A percentile compares a stretch with the other conserved stretches of the same genome.
phyloP scores from a whole-genome alignment of 1,140 invertebrate genomes.

The Drosophila willistoni region DNA sequence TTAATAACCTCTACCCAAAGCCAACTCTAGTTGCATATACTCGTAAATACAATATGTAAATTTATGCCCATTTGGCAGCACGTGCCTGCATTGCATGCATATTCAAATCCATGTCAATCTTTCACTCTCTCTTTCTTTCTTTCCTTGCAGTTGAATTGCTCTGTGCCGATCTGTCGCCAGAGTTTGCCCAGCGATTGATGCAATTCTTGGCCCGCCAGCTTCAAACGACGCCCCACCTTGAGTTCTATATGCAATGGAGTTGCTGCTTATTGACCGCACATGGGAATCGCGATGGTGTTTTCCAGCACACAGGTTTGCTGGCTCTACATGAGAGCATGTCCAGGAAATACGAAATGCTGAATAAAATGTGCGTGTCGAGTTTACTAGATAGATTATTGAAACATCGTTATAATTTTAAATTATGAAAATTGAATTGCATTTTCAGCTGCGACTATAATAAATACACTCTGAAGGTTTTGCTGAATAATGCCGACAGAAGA shows the following conservation, averaged over 20 bases:
- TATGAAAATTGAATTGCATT: not conserved
- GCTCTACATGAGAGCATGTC: constrained; percentile 91
- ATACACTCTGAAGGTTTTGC: constrained; percentile 88
- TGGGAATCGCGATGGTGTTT: constrained; percentile 83
- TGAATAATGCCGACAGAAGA: constrained; percentile 84
- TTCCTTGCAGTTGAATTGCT: constrained; percentile 89
- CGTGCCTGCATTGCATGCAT: constrained; percentile 57
- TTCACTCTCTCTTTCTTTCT: constrained; percentile 33
- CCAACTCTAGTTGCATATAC: constrained; percentile 17
- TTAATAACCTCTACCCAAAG: constrained; percentile 59
- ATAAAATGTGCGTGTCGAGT: constrained; percentile 90
- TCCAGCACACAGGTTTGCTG: constrained; percentile 87
- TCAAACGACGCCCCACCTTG: constrained; percentile 91
- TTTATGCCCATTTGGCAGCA: constrained; percentile 45
- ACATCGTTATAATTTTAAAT: not conserved
- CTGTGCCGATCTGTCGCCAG: constrained; percentile 87
- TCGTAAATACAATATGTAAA: constrained; percentile 33
- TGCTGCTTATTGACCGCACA: constrained; percentile 87
- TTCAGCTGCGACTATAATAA: constrained; percentile 92
- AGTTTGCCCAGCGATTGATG: constrained; percentile 91
- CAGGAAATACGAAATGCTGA: constrained; percentile 91
- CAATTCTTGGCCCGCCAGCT: constrained; percentile 88
- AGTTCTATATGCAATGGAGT: constrained; percentile 94
- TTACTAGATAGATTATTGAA: not conserved
- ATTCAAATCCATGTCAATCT: constrained; percentile 23